phyloP scores from a whole-genome alignment of 2,113 vertebrate genomes.

The Aegypius monachus region DNA sequence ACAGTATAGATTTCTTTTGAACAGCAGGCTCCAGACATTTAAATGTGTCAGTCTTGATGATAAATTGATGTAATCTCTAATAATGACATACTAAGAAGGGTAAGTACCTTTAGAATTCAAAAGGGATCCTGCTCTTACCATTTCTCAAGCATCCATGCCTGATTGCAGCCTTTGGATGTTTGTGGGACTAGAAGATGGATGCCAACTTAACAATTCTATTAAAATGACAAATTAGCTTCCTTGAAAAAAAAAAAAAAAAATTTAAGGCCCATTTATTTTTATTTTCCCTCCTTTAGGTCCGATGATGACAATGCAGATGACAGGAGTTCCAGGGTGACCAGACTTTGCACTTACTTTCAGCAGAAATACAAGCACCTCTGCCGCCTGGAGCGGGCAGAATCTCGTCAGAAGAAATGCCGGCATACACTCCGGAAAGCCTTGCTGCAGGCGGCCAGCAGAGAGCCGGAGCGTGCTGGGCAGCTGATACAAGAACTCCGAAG shows the following conservation, averaged over 20 bases:
- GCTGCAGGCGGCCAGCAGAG: slow-evolving; percentile 90
- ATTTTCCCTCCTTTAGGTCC: slow-evolving; percentile 67
- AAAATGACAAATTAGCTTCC: neutral
- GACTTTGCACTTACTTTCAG: slow-evolving; percentile 96
- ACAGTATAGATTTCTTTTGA: slow-evolving; percentile 17
- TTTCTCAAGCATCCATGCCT: neutral
- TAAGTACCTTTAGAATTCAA: neutral
- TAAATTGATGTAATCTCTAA: slow-evolving; percentile 12
- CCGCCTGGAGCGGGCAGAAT: slow-evolving; percentile 91
- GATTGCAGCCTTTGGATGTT: neutral
- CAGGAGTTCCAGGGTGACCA: slow-evolving; percentile 88
- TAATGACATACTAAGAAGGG: slow-evolving; percentile 7
- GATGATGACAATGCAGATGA: slow-evolving; percentile 78
- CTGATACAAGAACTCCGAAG: slow-evolving; percentile 85
- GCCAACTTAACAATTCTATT: neutral
- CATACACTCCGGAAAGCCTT: slow-evolving; percentile 91
- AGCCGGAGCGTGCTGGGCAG: slow-evolving; percentile 87
- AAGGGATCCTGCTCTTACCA: neutral
- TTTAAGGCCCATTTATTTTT: neutral
- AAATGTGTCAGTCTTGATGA: slow-evolving; percentile 12
- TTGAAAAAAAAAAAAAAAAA: neutral
- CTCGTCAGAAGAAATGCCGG: slow-evolving; percentile 91
- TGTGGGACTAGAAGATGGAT: neutral
- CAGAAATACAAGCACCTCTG: slow-evolving; percentile 98
- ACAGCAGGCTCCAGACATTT: slow-evolving; percentile 11